These are phyloP conservation scores for Peromyscus maniculatus DNA, from an alignment of 2,113 vertebrate species.

Conservation along the genomic window DNA sequence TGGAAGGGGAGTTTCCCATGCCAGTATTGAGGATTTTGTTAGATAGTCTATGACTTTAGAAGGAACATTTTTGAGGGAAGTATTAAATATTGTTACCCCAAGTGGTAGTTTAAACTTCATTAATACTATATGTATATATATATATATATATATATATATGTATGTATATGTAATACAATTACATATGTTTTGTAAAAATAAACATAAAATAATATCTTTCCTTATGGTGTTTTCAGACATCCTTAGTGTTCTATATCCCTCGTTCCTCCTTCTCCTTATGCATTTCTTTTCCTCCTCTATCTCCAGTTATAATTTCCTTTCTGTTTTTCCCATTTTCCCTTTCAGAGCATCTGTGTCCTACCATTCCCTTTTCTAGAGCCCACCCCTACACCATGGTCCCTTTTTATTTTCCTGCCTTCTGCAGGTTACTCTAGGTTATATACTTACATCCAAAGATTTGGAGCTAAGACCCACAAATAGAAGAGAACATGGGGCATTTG, in stretches of 20 bases:
- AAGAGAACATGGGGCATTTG: neutral
- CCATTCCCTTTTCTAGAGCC: neutral
- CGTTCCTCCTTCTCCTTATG: neutral
- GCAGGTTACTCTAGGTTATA: neutral
- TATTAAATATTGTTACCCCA: neutral
- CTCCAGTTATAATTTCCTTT: neutral
- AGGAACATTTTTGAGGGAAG: neutral
- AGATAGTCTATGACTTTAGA: neutral
- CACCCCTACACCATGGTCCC: rapidly evolving
- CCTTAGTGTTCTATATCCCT: neutral
- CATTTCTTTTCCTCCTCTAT: neutral
- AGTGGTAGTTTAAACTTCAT: neutral
- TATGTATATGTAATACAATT: no score
- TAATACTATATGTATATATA: no score
- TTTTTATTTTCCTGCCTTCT: neutral
- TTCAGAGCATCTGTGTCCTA: neutral
- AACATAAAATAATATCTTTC: neutral
- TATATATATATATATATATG: no score
- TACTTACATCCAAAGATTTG: neutral
- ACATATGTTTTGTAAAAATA: neutral
- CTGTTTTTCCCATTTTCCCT: neutral
- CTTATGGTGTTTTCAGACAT: neutral
- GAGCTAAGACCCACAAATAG: neutral
- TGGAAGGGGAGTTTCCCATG: neutral
- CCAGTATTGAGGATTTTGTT: neutral